These are phyloP conservation scores for Leptinotarsa texana DNA, from an alignment of 1,140 invertebrate species.

Conservation along the genomic window DNA sequence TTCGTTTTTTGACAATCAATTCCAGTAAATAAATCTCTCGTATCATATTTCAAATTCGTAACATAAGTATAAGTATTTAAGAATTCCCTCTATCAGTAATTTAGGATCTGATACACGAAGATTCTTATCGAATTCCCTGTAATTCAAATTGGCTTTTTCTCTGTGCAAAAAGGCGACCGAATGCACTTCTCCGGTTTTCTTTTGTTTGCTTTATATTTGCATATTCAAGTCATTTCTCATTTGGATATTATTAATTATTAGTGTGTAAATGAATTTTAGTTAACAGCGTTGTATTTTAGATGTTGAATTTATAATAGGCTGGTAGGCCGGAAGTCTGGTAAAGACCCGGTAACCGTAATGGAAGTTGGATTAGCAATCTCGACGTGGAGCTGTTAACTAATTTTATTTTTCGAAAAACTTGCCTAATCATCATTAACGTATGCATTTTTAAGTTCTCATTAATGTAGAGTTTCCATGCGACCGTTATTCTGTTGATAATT, in stretches of 20 bases:
- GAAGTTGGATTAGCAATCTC: conserved; percentile 26
- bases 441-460: conserved; percentile 27
- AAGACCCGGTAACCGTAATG: conserved; percentile 14
- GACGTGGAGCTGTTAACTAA: conserved; percentile 18
- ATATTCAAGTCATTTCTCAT: conserved; percentile 24
- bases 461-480: background rate
- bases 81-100: background rate
- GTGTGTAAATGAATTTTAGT: conserved; percentile 27
- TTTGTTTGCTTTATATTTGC: conserved; percentile 23
- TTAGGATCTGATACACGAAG: background rate
- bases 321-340: background rate
- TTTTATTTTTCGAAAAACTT: conserved; percentile 20
- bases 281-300: conserved; percentile 25
- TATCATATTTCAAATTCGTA: too few relatives aligned
- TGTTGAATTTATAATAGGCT: conserved; percentile 18
- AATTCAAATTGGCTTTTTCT: background rate
- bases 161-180: conserved; percentile 7
- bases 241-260: conserved; percentile 26
- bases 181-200: background rate
- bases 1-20: too few relatives aligned
- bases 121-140: background rate
- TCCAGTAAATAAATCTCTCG: too few relatives aligned
- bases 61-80: too few relatives aligned
- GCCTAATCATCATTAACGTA: conserved; percentile 25
- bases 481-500: conserved; percentile 17